A percentile compares a stretch with the other conserved stretches of the same genome.
Evolutionary conservation across 1,140 invertebrate species (phyloP).

Genomic region (Laupala kohalensis): DNA sequence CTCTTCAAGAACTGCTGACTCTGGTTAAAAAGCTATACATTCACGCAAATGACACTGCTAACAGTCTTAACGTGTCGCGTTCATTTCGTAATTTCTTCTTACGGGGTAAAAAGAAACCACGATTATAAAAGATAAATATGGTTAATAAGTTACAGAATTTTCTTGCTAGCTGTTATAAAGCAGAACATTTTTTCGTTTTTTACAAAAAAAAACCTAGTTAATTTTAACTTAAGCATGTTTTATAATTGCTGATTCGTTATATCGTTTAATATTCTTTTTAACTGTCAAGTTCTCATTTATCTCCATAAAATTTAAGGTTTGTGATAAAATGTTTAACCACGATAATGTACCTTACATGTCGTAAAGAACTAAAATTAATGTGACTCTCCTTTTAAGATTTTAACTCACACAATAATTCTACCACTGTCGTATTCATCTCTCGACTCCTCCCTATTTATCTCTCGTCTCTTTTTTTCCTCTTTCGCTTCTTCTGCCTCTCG

Average conservation of each 20-base stretch:
- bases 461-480: background rate
- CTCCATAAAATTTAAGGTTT: background rate
- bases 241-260: background rate
- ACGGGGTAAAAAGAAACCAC: background rate
- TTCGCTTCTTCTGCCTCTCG: background rate
- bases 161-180: background rate
- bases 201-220: background rate
- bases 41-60: background rate
- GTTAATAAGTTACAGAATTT: background rate
- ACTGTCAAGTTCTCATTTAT: too few relatives aligned
- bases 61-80: background rate
- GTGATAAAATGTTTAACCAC: background rate
- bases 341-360: background rate
- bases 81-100: background rate
- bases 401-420: background rate
- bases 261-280: background rate
- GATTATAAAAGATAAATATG: background rate
- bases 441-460: background rate
- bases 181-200: background rate
- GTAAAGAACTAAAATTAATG: background rate
- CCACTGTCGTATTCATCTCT: background rate
- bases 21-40: background rate
- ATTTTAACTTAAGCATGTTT: background rate
- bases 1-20: background rate
- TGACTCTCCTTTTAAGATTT: background rate